Evolutionary conservation across 2,888 invertebrate species (phyloP).

Genomic region (Sialis lutaria): DNA sequence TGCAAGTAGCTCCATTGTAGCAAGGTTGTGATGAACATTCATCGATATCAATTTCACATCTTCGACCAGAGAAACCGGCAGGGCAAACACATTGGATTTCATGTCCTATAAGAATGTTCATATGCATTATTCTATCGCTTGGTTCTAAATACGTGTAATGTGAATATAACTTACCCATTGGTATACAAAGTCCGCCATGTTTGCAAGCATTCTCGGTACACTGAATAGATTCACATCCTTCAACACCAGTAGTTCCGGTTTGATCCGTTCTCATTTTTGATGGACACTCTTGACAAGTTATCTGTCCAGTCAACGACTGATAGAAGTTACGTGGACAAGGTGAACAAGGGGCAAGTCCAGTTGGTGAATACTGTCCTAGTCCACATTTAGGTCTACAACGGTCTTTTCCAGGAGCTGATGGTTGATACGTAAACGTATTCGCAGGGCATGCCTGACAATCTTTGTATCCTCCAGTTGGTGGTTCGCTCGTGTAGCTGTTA

Average conservation of each 20-base stretch:
- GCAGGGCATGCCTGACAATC: conserved; percentile 88
- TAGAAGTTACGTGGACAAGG: conserved; percentile 85
- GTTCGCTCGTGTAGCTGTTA: conserved; percentile 76
- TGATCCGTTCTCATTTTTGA: conserved; percentile 76
- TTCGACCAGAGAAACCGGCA: conserved; percentile 81
- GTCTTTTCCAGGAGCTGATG: conserved; percentile 69
- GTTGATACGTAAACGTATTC: conserved; percentile 78
- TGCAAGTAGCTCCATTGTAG: conserved; percentile 81
- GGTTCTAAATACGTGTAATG: not conserved
- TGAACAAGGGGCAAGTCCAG: conserved; percentile 85
- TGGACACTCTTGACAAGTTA: conserved; percentile 77
- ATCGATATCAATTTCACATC: conserved; percentile 89
- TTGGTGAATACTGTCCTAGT: conserved; percentile 80
- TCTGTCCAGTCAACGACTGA: conserved; percentile 71
- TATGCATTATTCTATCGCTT: not conserved
- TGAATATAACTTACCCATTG: conserved; percentile 35
- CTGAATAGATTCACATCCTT: conserved; percentile 73
- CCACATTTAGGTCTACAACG: conserved; percentile 76
- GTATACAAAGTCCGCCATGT: conserved; percentile 79
- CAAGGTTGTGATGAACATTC: conserved; percentile 91
- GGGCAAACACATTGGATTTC: conserved; percentile 85
- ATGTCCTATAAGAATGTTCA: conserved; percentile 32
- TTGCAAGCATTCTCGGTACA: conserved; percentile 79
- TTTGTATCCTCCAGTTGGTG: conserved; percentile 79
- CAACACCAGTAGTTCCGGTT: conserved; percentile 61